Conservation (phyloP, 1,140 invertebrate genomes). For the Argopecten irradians region DNA sequence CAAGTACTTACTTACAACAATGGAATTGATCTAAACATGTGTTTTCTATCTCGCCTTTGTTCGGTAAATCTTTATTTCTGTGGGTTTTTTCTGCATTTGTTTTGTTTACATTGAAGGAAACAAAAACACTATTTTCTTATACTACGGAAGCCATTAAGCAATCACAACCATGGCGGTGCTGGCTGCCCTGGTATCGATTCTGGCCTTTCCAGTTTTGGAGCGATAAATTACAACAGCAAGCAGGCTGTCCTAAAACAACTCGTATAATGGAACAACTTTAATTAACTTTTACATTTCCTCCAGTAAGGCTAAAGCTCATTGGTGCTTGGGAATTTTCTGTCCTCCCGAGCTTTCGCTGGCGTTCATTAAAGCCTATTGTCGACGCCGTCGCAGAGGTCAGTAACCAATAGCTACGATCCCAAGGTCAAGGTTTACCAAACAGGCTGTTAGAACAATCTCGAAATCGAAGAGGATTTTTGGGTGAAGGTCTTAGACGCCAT, state of each 20-base stretch:
- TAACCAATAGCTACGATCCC: not conserved
- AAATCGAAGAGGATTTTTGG: not conserved
- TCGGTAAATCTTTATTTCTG: no score
- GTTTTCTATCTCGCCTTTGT: no score
- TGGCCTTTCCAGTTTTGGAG: not conserved
- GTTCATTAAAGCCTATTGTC: not conserved
- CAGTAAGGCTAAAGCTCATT: not conserved
- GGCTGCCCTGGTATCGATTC: not conserved
- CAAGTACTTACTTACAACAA: no score
- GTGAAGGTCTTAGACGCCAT: not conserved
- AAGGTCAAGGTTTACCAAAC: not conserved
- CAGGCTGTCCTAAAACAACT: conserved; percentile 10
- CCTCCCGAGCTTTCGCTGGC: not conserved
- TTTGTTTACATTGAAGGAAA: not conserved
- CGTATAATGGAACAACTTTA: not conserved
- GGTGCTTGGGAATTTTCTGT: not conserved
- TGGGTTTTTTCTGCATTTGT: no score
- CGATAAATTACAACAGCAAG: conserved; percentile 20
- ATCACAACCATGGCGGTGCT: not conserved
- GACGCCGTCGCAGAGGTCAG: not conserved
- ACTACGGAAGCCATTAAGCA: not conserved
- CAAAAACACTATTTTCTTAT: not conserved
- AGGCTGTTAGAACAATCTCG: not conserved
- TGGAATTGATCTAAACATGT: no score
- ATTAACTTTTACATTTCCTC: conserved; percentile 18